Evolutionary conservation across 2,113 vertebrate species (phyloP).

Genomic region (Entomyzon cyanotis): DNA sequence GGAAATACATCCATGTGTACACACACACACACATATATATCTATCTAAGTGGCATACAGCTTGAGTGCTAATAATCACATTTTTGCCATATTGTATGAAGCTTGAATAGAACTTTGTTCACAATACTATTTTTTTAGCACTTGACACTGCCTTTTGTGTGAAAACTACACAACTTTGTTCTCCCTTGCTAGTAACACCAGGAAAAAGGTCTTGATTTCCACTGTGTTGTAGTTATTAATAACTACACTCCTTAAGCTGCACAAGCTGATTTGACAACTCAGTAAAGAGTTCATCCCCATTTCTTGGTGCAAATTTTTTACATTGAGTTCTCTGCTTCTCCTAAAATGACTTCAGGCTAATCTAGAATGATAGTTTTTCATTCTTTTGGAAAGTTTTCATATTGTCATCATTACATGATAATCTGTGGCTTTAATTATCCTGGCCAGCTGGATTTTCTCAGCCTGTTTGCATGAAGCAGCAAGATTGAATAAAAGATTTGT

Average conservation of each 20-base stretch:
- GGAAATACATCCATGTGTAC: background rate
- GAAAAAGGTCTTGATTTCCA: background rate
- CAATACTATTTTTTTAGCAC: background rate
- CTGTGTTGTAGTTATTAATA: background rate
- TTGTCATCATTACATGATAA: slow-evolving; percentile 50
- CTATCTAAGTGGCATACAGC: background rate
- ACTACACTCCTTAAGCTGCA: background rate
- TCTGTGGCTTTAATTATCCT: slow-evolving; percentile 54
- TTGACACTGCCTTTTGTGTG: background rate
- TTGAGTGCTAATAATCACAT: background rate
- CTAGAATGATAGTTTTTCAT: slow-evolving; percentile 42
- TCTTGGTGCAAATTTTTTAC: slow-evolving; percentile 4
- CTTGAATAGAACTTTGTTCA: background rate
- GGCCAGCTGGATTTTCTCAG: slow-evolving; percentile 57
- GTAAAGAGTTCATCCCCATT: background rate
- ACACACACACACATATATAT: no score
- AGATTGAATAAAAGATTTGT: slow-evolving; percentile 3
- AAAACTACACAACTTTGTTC: background rate
- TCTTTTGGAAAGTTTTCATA: slow-evolving; percentile 58
- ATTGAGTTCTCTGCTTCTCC: slow-evolving; percentile 46
- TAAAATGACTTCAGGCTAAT: slow-evolving; percentile 52
- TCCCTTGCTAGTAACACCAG: background rate
- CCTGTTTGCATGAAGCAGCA: slow-evolving; percentile 15
- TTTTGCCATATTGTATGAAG: background rate
- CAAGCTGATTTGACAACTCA: background rate